Evolutionary conservation across 2,888 invertebrate species (phyloP).

Genomic region (Ommatoiulus sabulosus): DNA sequence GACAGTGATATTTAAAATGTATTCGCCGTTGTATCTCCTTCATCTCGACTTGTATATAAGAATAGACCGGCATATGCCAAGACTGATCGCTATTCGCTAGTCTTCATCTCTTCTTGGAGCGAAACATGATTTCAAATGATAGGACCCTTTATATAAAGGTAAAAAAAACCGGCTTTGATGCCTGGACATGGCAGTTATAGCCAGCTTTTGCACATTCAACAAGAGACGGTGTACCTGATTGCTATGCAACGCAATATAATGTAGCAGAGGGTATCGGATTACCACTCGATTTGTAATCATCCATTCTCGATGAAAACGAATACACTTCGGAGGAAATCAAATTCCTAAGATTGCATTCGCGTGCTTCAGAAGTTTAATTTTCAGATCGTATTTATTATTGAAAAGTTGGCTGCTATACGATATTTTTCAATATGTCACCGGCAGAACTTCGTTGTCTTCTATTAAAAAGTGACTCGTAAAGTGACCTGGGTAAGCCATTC

Average conservation of each 20-base stretch:
- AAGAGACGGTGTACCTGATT: conserved; percentile 2
- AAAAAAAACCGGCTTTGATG: neutral
- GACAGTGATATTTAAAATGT: neutral
- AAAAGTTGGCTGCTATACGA: neutral
- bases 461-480: neutral
- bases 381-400: neutral
- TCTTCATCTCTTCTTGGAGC: neutral
- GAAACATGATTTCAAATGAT: conserved; percentile 6
- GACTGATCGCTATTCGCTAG: neutral
- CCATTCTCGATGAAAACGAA: neutral
- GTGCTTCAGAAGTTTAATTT: neutral
- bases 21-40: neutral
- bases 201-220: conserved; percentile 1
- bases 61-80: neutral
- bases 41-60: neutral
- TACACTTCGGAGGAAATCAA: neutral
- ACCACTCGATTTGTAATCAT: neutral
- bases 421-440: neutral
- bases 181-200: neutral
- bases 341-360: neutral
- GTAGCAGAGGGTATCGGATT: neutral
- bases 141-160: neutral
- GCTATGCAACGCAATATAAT: neutral
- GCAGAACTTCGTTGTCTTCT: neutral
- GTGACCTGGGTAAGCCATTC: neutral